Evolutionary conservation across 1,140 invertebrate species (phyloP).

Genomic region (Drosophila miranda): DNA sequence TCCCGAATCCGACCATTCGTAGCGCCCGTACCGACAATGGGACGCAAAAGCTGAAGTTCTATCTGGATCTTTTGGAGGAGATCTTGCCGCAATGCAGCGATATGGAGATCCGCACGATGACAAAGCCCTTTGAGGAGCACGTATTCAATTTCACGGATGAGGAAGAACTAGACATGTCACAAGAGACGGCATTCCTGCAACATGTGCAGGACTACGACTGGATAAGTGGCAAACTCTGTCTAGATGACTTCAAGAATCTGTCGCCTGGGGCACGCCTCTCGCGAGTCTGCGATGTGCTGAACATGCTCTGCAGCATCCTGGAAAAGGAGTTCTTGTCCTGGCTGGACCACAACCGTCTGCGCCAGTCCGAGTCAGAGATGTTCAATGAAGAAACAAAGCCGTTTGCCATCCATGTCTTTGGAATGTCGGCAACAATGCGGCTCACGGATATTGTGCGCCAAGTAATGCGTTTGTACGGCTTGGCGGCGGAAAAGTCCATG

Average conservation of each 20-base stretch:
- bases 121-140: constrained; percentile 38
- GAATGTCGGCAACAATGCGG: constrained; percentile 28
- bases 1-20: constrained; percentile 1
- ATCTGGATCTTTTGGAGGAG: constrained; percentile 50
- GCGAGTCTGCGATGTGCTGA: constrained; percentile 50
- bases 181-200: constrained; percentile 41
- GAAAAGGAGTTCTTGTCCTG: constrained; percentile 59
- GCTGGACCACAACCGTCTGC: constrained; percentile 63
- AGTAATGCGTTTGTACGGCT: constrained; percentile 47
- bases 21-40: not conserved
- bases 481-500: constrained; percentile 36
- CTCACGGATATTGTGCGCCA: constrained; percentile 46
- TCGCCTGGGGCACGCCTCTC: constrained; percentile 44
- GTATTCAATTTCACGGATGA: constrained; percentile 37
- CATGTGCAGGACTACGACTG: constrained; percentile 68
- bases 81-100: constrained; percentile 45
- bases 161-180: constrained; percentile 38
- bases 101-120: constrained; percentile 27
- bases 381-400: constrained; percentile 58
- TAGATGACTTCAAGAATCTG: constrained; percentile 64
- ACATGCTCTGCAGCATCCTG: constrained; percentile 53
- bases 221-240: constrained; percentile 52
- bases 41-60: constrained; percentile 49
- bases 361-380: constrained; percentile 55
- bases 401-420: constrained; percentile 54